Evolutionary conservation across 2,113 vertebrate genomes (phyloP), one percentile per base, ranked within the genome.

Genomic region (Typhlomys cinereus): DNA sequence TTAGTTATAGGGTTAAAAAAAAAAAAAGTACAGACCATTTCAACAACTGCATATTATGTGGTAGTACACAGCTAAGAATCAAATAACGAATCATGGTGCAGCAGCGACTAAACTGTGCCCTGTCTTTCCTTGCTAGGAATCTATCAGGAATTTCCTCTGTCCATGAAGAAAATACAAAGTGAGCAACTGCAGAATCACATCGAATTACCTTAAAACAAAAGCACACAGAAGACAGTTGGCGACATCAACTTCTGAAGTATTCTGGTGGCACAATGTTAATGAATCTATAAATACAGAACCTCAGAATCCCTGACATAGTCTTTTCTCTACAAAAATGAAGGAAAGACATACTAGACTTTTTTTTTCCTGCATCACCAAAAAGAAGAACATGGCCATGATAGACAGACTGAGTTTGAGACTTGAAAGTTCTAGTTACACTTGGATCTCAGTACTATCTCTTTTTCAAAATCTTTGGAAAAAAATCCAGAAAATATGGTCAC

Each of bases 201-300:
- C 78, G 39, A 95, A 92, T 85, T 31, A 92, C 57, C 10, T 48
- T 73, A 50, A 84, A 96, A 88, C 85, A 88, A 90, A 94, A 76
- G 39, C 71, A 85, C 89, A 86, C 89, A 57, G 62, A 66, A 87
- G 64, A 54, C 36, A 59, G 90, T 94, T 52, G 76, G 73, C 69
- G 94, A 95, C 29, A 94, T 82, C 46, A 85, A 46, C 76, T 93
- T 90, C 44, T 73, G 64, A 86, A 86, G 86, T 34, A 85, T 9
- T 36, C 8, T n/a, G 62, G 54, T 89, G 52, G 41, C 73, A 25
- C 8, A 31, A 4, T 86, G 61, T 67, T 84, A 92, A 85, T 31
- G 27, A 91, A 81, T 20, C 54, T 52, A 29, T 20, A 69, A n/a
- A 89, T 61, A 81, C 6, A 7, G 36, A 84, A 89, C 61, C 54